These are phyloP conservation scores for Alcedo atthis DNA, from an alignment of 2,797 vertebrate species.

Conservation along the genomic window DNA sequence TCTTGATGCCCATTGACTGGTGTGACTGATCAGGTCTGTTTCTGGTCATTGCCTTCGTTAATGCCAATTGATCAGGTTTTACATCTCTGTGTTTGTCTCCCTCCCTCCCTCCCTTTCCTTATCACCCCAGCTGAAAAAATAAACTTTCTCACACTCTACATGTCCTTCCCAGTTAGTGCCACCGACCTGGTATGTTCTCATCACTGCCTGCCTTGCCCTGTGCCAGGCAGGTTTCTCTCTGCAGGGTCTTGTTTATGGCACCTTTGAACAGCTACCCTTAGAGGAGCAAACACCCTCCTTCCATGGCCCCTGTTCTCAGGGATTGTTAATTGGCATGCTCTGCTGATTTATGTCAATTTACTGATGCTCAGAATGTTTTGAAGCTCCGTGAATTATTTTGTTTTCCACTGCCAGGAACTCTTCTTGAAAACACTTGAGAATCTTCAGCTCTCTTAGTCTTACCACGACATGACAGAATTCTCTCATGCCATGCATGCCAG, in stretches of 20 bases:
- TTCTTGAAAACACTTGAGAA: neutral
- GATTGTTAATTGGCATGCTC: accelerated
- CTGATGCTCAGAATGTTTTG: neutral
- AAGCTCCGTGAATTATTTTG: neutral
- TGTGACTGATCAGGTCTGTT: neutral
- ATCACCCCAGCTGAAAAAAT: neutral
- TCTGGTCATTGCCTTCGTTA: neutral
- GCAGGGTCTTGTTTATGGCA: neutral
- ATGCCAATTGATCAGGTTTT: neutral
- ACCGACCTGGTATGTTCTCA: neutral
- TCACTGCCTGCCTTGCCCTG: neutral
- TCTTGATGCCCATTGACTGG: neutral
- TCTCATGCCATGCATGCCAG: neutral
- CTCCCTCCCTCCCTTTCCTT: neutral
- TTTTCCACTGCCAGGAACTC: neutral
- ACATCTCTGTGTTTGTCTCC: neutral
- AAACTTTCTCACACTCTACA: neutral
- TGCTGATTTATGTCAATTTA: neutral
- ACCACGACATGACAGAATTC: neutral
- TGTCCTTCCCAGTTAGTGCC: neutral
- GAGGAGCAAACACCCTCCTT: neutral
- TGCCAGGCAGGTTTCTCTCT: neutral
- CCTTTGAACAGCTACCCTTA: neutral
- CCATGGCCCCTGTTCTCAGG: neutral
- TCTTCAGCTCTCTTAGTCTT: neutral